Evolutionary conservation across 2,797 vertebrate genomes (phyloP).

Genomic region (Gambusia yucatana): DNA sequence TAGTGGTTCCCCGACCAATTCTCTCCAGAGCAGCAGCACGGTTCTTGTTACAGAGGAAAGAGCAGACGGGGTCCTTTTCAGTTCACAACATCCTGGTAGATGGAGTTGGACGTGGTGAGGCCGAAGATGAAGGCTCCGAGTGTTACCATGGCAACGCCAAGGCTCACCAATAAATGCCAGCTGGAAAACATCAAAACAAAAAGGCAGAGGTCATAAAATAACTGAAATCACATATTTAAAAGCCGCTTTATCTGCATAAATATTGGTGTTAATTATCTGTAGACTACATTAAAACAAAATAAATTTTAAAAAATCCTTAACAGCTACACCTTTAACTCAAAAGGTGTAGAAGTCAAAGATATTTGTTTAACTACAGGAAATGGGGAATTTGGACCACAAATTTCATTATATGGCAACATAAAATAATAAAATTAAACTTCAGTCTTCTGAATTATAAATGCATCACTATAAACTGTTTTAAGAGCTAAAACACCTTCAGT

Average conservation of each 20-base stretch:
- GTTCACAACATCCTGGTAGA: slow-evolving; percentile 82
- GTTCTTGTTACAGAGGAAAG: not conserved
- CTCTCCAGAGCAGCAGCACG: slow-evolving; percentile 47
- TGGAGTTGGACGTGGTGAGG: slow-evolving; percentile 93
- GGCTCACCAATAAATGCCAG: slow-evolving; percentile 88
- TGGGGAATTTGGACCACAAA: not conserved
- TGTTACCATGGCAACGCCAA: slow-evolving; percentile 89
- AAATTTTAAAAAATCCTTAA: not conserved
- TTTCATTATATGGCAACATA: not conserved
- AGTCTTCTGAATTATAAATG: not conserved
- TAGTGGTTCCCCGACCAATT: not conserved
- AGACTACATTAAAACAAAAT: not conserved
- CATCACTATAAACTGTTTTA: not conserved
- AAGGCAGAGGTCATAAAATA: not conserved
- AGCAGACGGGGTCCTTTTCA: slow-evolving; percentile 31
- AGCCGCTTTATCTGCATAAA: not conserved
- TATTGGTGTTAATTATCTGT: not conserved
- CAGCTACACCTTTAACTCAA: not conserved
- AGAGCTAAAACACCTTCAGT: not conserved
- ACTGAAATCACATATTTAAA: not conserved
- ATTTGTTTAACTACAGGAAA: not conserved
- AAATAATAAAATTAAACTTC: not conserved
- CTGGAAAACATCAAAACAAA: slow-evolving; percentile 64
- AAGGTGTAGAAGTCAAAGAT: not conserved
- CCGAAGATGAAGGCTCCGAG: slow-evolving; percentile 94